Percentiles rank a stretch among this genome's conserved stretches.
Conservation (phyloP, 2,888 invertebrate genomes). For the Drosophila tripunctata region DNA sequence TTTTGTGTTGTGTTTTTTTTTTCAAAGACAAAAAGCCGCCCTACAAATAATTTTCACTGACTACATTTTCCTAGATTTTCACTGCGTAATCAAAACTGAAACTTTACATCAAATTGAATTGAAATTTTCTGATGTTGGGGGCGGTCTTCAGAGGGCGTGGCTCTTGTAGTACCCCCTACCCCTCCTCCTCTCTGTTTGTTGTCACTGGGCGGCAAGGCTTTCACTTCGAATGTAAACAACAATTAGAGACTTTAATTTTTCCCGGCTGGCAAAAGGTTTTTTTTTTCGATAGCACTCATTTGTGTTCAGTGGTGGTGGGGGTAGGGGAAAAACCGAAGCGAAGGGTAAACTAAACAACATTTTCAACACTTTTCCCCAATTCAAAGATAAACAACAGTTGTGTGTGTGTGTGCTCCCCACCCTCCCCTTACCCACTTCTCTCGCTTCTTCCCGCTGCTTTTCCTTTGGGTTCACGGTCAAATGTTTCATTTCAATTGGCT, state of each 20-base stretch:
- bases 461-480: conserved; percentile 58
- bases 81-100: conserved; percentile 48
- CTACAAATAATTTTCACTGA: conserved; percentile 26
- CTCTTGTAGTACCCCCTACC: too few species aligned
- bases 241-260: conserved; percentile 52
- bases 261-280: conserved; percentile 36
- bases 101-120: conserved; percentile 51
- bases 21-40: conserved; percentile 67
- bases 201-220: conserved; percentile 40
- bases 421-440: too few species aligned
- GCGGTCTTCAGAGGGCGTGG: conserved; percentile 24
- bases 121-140: conserved; percentile 58
- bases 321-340: conserved; percentile 1
- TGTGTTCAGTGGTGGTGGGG: background rate
- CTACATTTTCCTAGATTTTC: conserved; percentile 27
- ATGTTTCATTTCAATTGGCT: conserved; percentile 53
- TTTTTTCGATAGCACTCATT: conserved; percentile 5
- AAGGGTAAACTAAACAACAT: conserved; percentile 48
- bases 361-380: conserved; percentile 65
- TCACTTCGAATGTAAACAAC: conserved; percentile 71
- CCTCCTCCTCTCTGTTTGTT: conserved; percentile 18
- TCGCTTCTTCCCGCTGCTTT: background rate
- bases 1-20: too few species aligned
- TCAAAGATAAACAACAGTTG: conserved; percentile 51
- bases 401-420: background rate